phyloP scores from a whole-genome alignment of 2,888 invertebrate genomes.

The Aleiodes leptofemur region DNA sequence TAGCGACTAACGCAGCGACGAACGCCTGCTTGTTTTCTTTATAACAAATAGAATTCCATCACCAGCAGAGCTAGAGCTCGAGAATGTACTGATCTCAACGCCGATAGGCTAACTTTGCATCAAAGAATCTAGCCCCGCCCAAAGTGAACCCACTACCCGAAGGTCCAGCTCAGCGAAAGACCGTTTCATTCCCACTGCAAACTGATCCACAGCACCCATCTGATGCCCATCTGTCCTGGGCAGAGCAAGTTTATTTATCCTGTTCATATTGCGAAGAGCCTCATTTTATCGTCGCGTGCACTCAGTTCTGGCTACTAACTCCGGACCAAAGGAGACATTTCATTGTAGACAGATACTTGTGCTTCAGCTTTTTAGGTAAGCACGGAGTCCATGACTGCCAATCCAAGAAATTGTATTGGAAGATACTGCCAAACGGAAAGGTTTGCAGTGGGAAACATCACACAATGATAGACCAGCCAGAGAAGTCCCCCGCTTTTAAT shows the following conservation, averaged over 20 bases:
- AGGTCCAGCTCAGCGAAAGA: neutral
- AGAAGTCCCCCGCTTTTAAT: neutral
- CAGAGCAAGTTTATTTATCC: neutral
- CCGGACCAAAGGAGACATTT: neutral
- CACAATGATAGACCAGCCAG: constrained; percentile 34
- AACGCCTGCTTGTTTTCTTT: too few relatives aligned
- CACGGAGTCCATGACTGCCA: constrained; percentile 17
- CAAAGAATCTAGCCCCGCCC: neutral
- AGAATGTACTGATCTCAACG: constrained; percentile 1
- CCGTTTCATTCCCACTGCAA: neutral
- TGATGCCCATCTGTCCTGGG: neutral
- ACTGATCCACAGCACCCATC: too few relatives aligned
- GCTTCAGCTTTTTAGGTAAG: constrained; percentile 48
- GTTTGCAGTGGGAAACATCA: constrained; percentile 22
- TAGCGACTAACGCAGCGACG: too few relatives aligned
- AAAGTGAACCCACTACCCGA: too few relatives aligned
- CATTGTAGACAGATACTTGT: constrained; percentile 3
- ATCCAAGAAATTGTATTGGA: neutral
- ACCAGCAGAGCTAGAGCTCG: constrained; percentile 10
- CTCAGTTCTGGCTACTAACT: constrained; percentile 5
- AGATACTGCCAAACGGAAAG: neutral
- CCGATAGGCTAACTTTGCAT: neutral
- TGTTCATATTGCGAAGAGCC: constrained; percentile 3
- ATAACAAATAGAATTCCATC: too few relatives aligned
- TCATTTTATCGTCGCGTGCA: constrained; percentile 39